These are phyloP conservation scores for Mionectes olivaceus DNA, from an alignment of 2,797 vertebrate species.

Conservation along the genomic window DNA sequence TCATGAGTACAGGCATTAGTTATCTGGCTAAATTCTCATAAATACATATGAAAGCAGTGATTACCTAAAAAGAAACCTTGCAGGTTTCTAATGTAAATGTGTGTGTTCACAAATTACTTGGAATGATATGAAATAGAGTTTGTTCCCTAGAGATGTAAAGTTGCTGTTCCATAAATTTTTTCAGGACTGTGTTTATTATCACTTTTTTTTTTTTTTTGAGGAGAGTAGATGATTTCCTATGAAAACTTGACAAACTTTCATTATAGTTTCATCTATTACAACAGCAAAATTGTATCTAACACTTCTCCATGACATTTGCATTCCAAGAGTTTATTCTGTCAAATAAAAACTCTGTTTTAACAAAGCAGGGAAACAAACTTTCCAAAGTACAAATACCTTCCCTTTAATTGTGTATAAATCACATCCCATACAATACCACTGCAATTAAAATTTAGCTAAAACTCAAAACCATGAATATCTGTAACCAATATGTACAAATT, in stretches of 20 bases:
- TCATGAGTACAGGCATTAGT: conserved; percentile 22
- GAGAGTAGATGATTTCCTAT: conserved; percentile 14
- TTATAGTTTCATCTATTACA: background rate
- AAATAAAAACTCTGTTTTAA: background rate
- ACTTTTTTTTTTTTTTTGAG: background rate
- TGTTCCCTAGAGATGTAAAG: background rate
- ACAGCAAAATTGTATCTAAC: background rate
- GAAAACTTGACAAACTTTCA: conserved; percentile 44
- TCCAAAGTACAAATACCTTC: background rate
- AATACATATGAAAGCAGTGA: conserved; percentile 52
- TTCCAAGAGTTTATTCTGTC: background rate
- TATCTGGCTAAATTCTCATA: conserved; percentile 40
- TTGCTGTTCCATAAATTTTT: background rate
- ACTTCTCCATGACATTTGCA: conserved; percentile 34
- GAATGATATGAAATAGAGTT: background rate
- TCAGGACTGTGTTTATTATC: conserved; percentile 12
- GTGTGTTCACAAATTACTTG: conserved; percentile 27
- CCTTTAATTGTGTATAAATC: background rate
- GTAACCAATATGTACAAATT: background rate
- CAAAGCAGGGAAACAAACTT: background rate
- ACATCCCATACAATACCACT: background rate
- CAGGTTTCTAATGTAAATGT: conserved; percentile 13
- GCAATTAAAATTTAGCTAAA: background rate
- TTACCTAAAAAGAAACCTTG: conserved; percentile 12
- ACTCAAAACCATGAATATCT: background rate